Evolutionary conservation across 1,140 invertebrate species (phyloP), one percentile per base, ranked within the genome.

Genomic region (Amyelois transitella): DNA sequence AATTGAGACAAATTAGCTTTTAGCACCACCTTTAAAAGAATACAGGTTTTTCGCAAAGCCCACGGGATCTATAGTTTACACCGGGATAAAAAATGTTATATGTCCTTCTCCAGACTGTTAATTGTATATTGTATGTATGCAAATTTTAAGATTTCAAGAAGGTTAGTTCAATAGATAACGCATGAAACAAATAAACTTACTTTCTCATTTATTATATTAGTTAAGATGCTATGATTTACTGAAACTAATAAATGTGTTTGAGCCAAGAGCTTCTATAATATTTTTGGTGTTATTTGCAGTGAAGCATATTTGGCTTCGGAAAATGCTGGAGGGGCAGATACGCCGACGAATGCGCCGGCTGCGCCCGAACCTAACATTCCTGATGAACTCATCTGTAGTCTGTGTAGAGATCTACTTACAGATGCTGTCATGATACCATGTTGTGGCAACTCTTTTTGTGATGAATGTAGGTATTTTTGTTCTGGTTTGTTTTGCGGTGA

Each of bases 341-440:
- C 74, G 17, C 74, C 72, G 7, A 71, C 73, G 67, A 79, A 76
- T 48, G 81, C 79, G 17, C 71, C 80, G 6, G 83, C 91, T 79
- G 78, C 79, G 0, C 91, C 92, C 20, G 90, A 94, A 72, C 92
- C 94, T 6, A 92, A 94, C 73, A 95, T 98, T 57, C 97, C 97
- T 0, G 94, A 96, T 62, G 97, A 99, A 79, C 87, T 99, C 20
- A 87, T 96, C 32, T 99, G 98, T 86, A 94, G 92, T 32, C 92
- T 99, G 28, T 99, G 98, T 86, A 93, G 96, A 51, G 96, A 98
- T 86, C 86, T 99, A n/a, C 90, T 99, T 51, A 94, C 94, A 0
- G 98, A 99, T 90, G 97, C 98, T 52, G 97, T 99, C 10, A 94
- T 99, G 91, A 97, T 98, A 80, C 96, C 96, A 1, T 99, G 98